Evolutionary conservation across 1,140 invertebrate species (phyloP), one percentile per base, ranked within the genome.

Genomic region (Tetramorium parvispinum): DNA sequence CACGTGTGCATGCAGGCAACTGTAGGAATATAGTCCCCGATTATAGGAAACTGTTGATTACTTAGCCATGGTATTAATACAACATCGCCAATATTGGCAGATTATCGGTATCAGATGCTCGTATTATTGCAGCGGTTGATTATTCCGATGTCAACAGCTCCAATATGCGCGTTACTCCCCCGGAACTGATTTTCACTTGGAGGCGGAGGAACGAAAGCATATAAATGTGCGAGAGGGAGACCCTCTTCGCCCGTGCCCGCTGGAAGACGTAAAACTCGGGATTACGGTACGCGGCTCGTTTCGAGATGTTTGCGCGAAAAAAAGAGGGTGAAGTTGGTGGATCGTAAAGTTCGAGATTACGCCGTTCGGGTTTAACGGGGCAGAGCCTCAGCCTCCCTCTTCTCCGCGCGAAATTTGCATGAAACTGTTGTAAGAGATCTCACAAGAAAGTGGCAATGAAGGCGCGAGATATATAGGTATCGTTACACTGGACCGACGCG

Each of bases 311-410:
- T 83, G 79, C 46, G 63, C 57, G 66, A 85, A 73, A 87, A 73
- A 83, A 82, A 71, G 65, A 83, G 37, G 77, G 51, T 24, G 65
- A 85, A 81, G 85, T 85, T 66, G 81, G 57, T 75, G 49, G 79
- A 83, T 87, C 85, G 79, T 87, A 85, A 87, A 87, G 27, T 76
- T 87, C 51, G 81, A 87, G 81, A 87, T 85, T 87, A 87, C 61
- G 81, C 77, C 70, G 86, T 87, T 77, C 61, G 68, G 70, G 21
- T 85, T 77, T 85, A 87, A 87, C 70, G 82, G 32, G 70, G 43
- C 53, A 13, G 66, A 63, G 57, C 13, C 13, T 49, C 65, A 24
- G 40, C 61, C 32, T 0, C 70, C 40, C 65, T 68, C 40, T 24
- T 46, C 11, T 8, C 6, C 77, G 32, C n/a, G 85, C 37, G 27